phyloP scores from a whole-genome alignment of 92 coral and sea anemone genomes.

The Phenganax marumi region DNA sequence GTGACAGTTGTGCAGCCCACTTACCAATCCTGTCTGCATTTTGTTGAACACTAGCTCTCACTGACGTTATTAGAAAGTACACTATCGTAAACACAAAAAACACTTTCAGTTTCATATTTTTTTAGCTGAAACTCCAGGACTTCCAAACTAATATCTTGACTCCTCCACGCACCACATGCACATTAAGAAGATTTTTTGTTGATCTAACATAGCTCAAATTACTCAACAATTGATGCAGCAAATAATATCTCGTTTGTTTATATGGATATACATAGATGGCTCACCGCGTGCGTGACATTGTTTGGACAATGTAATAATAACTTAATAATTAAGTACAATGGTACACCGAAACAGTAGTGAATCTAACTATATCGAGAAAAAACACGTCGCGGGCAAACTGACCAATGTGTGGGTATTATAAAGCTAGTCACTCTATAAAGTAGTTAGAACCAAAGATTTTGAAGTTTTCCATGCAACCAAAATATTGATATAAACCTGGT shows the following conservation, averaged over 20 bases:
- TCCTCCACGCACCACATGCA: neutral
- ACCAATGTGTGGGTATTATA: too few relatives aligned
- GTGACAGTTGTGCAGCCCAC: slow-evolving; percentile 36
- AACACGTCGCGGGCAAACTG: too few relatives aligned
- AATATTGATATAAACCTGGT: too few relatives aligned
- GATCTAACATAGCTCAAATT: neutral
- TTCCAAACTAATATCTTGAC: neutral
- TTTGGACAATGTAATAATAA: too few relatives aligned
- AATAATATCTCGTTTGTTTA: neutral
- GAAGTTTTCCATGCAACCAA: too few relatives aligned
- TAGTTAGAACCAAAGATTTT: too few relatives aligned
- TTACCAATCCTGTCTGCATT: neutral
- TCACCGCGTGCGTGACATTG: too few relatives aligned
- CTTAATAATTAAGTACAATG: too few relatives aligned
- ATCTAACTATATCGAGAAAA: too few relatives aligned
- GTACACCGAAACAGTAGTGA: too few relatives aligned
- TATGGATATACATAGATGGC: too few relatives aligned
- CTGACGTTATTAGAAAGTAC: neutral
- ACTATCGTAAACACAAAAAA: neutral
- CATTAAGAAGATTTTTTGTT: neutral
- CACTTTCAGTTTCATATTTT: neutral
- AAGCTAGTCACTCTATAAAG: too few relatives aligned
- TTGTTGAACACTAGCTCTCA: neutral
- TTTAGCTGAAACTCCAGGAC: neutral
- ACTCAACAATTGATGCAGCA: neutral